Percentiles rank a stretch among this genome's conserved stretches.
These are phyloP conservation scores for Zygogramma bicolorata DNA, from an alignment of 2,888 invertebrate genomes.

Conservation along the genomic window DNA sequence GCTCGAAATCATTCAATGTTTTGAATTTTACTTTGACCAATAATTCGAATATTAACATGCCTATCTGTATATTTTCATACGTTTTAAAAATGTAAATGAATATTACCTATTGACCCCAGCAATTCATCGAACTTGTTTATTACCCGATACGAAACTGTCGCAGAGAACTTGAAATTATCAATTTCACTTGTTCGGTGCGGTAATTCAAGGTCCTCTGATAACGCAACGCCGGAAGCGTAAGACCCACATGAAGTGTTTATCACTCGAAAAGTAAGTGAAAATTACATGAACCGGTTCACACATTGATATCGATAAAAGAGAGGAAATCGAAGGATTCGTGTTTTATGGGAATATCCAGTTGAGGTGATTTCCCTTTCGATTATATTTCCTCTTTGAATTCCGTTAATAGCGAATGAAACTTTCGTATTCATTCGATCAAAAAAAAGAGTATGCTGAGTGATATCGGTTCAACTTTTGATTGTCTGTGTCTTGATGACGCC, in stretches of 20 bases:
- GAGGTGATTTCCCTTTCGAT: neutral
- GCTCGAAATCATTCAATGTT: too few relatives aligned
- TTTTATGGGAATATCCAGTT: neutral
- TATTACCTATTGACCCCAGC: too few relatives aligned
- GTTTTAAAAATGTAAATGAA: too few relatives aligned
- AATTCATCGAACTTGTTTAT: too few relatives aligned
- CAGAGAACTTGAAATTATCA: slow-evolving; percentile 21
- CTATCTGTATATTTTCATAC: too few relatives aligned
- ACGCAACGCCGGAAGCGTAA: slow-evolving; percentile 40
- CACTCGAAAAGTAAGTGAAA: slow-evolving; percentile 20
- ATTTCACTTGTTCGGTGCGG: slow-evolving; percentile 44
- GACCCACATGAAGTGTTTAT: slow-evolving; percentile 39
- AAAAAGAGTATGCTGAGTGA: too few relatives aligned
- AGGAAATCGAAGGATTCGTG: neutral
- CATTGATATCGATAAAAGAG: neutral
- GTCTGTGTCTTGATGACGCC: too few relatives aligned
- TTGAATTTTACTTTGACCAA: too few relatives aligned
- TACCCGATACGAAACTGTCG: neutral
- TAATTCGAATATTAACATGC: too few relatives aligned
- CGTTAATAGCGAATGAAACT: too few relatives aligned
- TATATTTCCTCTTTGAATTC: neutral
- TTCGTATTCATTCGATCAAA: too few relatives aligned
- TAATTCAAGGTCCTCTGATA: slow-evolving; percentile 50
- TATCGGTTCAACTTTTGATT: too few relatives aligned
- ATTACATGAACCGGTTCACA: neutral